Percentiles rank a stretch among this genome's conserved stretches.
Evolutionary conservation across 2,888 invertebrate genomes (phyloP).

Genomic region (Buathra laborator): DNA sequence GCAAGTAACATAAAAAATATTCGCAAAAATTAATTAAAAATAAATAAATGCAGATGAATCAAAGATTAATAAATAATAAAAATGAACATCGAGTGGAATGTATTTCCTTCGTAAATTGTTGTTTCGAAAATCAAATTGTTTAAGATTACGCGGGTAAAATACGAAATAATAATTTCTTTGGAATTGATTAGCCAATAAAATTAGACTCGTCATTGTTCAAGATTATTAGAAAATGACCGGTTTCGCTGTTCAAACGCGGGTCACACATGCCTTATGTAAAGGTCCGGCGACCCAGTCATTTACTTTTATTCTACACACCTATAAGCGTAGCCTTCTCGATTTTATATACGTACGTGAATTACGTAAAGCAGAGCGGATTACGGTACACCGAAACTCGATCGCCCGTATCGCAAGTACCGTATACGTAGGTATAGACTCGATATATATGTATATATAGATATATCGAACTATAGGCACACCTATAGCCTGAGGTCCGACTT

Average conservation of each 20-base stretch:
- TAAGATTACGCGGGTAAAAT: too few species aligned
- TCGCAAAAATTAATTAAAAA: too few species aligned
- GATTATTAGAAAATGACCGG: slow-evolving; percentile 31
- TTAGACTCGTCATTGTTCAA: neutral
- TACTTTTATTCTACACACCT: slow-evolving; percentile 36
- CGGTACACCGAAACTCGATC: slow-evolving; percentile 73
- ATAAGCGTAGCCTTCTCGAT: neutral
- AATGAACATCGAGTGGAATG: too few species aligned
- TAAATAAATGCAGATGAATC: too few species aligned
- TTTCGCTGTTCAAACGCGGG: neutral
- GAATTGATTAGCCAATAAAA: neutral
- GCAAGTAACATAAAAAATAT: too few species aligned
- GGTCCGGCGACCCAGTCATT: slow-evolving; percentile 28
- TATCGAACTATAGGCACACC: too few species aligned
- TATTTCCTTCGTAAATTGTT: too few species aligned
- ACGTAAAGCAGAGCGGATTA: slow-evolving; percentile 68
- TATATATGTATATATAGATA: neutral
- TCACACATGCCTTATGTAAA: slow-evolving; percentile 59
- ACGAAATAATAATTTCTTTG: too few species aligned
- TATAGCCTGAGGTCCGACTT: neutral
- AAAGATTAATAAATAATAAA: too few species aligned
- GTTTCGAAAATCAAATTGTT: too few species aligned
- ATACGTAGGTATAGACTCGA: slow-evolving; percentile 38
- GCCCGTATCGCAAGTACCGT: slow-evolving; percentile 36
- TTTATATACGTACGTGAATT: slow-evolving; percentile 61